Percentiles rank a stretch among this genome's conserved stretches.
phyloP scores from a whole-genome alignment of 2,113 vertebrate genomes.

The Nerophis lumbriciformis region DNA sequence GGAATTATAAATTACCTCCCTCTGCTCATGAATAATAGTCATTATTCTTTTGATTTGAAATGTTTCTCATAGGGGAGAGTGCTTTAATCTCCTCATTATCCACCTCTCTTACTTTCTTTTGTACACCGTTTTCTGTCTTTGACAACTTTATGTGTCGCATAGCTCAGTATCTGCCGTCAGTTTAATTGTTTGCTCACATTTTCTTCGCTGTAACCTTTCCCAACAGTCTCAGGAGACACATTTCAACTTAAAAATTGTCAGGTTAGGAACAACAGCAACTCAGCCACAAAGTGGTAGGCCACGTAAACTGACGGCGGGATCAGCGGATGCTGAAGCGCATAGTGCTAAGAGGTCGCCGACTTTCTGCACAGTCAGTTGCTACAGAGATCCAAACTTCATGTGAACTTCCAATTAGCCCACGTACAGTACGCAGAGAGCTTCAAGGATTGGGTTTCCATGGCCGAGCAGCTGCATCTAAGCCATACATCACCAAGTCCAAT shows the following conservation, averaged over 20 bases:
- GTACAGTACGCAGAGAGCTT: too few relatives aligned
- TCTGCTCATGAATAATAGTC: constrained; percentile 41
- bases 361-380: too few relatives aligned
- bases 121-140: not conserved
- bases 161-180: constrained; percentile 25
- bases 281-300: too few relatives aligned
- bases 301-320: not conserved
- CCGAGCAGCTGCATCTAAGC: too few relatives aligned
- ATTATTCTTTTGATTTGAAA: constrained; percentile 46
- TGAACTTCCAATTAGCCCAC: too few relatives aligned
- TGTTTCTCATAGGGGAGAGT: constrained; percentile 5
- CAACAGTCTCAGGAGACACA: constrained; percentile 36
- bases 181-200: constrained; percentile 47
- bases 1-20: constrained; percentile 39
- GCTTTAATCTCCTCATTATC: constrained; percentile 8
- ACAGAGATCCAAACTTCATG: too few relatives aligned
- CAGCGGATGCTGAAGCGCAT: not conserved
- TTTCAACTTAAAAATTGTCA: constrained; percentile 37
- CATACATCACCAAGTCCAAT: too few relatives aligned
- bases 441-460: too few relatives aligned
- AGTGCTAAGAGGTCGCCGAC: too few relatives aligned
- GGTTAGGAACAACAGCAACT: too few relatives aligned
- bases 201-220: constrained; percentile 47
- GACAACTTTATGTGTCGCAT: not conserved
- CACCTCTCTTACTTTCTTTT: not conserved